phyloP scores from a whole-genome alignment of 2,888 invertebrate genomes.

The Parascotia fuliginaria region DNA sequence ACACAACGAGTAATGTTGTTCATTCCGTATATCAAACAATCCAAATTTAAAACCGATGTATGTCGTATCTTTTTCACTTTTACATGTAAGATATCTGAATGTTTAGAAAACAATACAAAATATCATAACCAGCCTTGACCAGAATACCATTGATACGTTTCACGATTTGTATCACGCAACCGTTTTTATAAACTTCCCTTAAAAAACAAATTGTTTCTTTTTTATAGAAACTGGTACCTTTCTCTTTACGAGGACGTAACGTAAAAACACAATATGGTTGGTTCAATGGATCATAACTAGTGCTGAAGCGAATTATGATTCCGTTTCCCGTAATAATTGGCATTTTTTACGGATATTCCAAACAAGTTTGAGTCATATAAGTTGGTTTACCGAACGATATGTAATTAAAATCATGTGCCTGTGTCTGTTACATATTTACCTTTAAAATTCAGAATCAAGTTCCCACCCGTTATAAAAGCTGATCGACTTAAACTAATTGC shows the following conservation, averaged over 20 bases:
- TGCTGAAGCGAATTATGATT: neutral
- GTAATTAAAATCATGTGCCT: neutral
- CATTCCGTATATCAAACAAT: too few species aligned
- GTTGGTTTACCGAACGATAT: neutral
- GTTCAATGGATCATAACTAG: neutral
- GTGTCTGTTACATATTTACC: neutral
- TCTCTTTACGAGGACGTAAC: constrained; percentile 9
- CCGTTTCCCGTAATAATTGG: neutral
- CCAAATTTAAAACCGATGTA: too few species aligned
- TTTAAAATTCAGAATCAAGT: neutral
- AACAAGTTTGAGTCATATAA: neutral
- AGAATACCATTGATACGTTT: constrained; percentile 1
- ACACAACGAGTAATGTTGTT: too few species aligned
- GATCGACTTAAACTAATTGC: too few species aligned
- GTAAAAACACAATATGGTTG: neutral
- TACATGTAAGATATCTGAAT: too few species aligned
- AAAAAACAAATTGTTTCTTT: constrained; percentile 1
- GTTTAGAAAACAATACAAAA: neutral
- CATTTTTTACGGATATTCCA: neutral
- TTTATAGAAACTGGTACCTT: constrained; percentile 4
- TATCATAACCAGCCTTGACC: constrained; percentile 1
- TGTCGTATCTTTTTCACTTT: too few species aligned
- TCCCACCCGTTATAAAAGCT: too few species aligned
- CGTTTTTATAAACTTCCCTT: constrained; percentile 1
- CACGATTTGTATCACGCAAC: constrained; percentile 3